Base-by-base conservation (phyloP, 1,140 invertebrate genomes). In the Plectus sambesii region DNA sequence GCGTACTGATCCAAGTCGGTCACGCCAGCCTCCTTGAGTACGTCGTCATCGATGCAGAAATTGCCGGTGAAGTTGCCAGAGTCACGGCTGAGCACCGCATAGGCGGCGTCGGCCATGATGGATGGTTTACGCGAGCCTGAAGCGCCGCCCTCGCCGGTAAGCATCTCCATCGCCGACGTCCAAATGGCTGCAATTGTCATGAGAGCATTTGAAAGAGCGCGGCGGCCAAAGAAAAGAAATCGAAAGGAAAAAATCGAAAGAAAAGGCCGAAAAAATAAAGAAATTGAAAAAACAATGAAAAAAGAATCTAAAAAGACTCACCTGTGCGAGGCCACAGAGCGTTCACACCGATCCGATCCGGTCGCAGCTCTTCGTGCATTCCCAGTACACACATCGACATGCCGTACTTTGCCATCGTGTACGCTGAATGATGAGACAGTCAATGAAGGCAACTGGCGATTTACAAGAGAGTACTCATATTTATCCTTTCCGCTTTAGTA, bases 371-470 rank as follows among this genome's bases (percentile, higher is more conserved):
- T 56, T 84, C 85, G 33, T 86, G 76, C 87, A 96, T 93, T 30
- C 93, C 66, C 9, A 98, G 73, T 1, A 86, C 87, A 73, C 89
- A 96, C 86, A 98, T 87, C 0, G 87, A 93, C 93, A 99, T 98
- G 17, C 92, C 92, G 66, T 92, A 97, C 64, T 98, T 98, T 1
- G 92, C 85, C 80, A 97, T 94, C 0, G 92, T 96, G 69, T 97
- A 98, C 1, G 88, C 89, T 37, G 56, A 9, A 62, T 63, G 17
- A 3, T 45, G 44, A 61, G 24, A 25, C 26, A 38, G 45, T 17
- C 30, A 33, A 33, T 33, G n/a, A n/a, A n/a, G n/a, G n/a, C n/a
- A n/a, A n/a, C n/a, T n/a, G n/a, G n/a, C n/a, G n/a, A n/a, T n/a
- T n/a, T n/a, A n/a, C n/a, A n/a, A n/a, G n/a, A n/a, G n/a, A n/a